Evolutionary conservation across 2,888 invertebrate genomes (phyloP), one percentile per base, ranked within the genome.

Genomic region (Synanthedon andrenaeformis): DNA sequence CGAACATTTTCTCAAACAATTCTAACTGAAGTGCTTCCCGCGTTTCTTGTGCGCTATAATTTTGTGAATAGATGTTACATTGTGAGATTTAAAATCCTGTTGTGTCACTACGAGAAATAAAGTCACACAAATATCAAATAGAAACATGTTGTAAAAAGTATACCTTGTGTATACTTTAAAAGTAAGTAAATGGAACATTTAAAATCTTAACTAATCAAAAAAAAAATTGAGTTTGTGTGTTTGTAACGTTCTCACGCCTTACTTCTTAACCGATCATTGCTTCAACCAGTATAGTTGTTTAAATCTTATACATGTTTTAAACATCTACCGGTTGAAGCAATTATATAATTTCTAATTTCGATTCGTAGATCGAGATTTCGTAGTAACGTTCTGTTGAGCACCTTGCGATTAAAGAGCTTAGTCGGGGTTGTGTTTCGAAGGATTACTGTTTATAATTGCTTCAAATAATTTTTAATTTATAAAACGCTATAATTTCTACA

Each of bases 1-100:
- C 50, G 49, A 42, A 51, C 53, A 53, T 56, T 58, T 56, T 52
- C 52, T 42, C 49, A 50, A 55, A 56, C 54, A 51, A 51, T 55
- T 55, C 55, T 52, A 49, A 49, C 49, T 17, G 17, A 19, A 49
- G 49, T 49, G 49, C 23, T 49, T 17, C 49, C 17, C 49, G 45
- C 45, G n/a, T 49, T 23, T 23, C 23, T 49, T 12, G 23, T 23
- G 19, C 49, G 49, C 17, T 23, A 49, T 49, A 17, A 49, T 49
- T 49, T 49, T 23, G 2, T 23, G 49, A 49, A 49, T 49, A 23
- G 23, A 49, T 49, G 49, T 49, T 17, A 49, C 23, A 23, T 23
- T 19, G 23, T 49, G 49, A 49, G 49, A 49, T 49, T 49, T 49
- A 19, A 49, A 49, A 49, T 49, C 23, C 23, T 19, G 23, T 17